Percentiles rank a stretch among this genome's conserved stretches.
Conservation (phyloP, 2,113 vertebrate species). For the Poeciliopsis turrubarensis region DNA sequence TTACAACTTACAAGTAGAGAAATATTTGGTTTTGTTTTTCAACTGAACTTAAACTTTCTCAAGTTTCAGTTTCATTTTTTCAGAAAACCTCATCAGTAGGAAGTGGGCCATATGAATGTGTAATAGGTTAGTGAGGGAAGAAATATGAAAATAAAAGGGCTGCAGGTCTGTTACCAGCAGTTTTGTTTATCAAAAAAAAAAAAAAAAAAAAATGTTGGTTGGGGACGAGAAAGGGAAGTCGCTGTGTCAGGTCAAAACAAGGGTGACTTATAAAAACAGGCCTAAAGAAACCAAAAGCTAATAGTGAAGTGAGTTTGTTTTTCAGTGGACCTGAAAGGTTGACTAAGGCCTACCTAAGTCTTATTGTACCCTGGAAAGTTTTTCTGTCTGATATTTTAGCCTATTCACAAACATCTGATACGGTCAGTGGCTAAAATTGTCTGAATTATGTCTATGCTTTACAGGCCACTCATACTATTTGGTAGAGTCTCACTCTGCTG, state of each 20-base stretch:
- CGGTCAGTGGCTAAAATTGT: not conserved
- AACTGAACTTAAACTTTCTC: not conserved
- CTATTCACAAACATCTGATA: not conserved
- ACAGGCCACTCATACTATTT: not conserved
- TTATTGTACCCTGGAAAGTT: not conserved
- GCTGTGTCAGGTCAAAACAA: not conserved
- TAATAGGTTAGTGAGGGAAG: no score
- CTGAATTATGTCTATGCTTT: not conserved
- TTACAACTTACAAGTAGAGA: not conserved
- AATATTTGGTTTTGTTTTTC: not conserved
- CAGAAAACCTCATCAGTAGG: constrained; percentile 1
- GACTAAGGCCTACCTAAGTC: not conserved
- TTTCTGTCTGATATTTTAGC: not conserved
- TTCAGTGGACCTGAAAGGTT: not conserved
- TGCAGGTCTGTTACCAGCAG: no score
- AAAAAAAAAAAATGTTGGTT: not conserved
- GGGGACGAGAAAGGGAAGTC: not conserved
- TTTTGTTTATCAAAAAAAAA: no score
- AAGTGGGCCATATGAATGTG: constrained; percentile 7
- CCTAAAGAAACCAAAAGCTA: not conserved
- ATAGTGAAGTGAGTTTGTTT: not conserved
- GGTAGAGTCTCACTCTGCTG: not conserved
- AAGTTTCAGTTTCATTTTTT: not conserved
- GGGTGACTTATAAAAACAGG: not conserved
- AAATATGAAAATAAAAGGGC: no score